phyloP scores from a whole-genome alignment of 2,113 vertebrate genomes.

The Colaptes auratus region DNA sequence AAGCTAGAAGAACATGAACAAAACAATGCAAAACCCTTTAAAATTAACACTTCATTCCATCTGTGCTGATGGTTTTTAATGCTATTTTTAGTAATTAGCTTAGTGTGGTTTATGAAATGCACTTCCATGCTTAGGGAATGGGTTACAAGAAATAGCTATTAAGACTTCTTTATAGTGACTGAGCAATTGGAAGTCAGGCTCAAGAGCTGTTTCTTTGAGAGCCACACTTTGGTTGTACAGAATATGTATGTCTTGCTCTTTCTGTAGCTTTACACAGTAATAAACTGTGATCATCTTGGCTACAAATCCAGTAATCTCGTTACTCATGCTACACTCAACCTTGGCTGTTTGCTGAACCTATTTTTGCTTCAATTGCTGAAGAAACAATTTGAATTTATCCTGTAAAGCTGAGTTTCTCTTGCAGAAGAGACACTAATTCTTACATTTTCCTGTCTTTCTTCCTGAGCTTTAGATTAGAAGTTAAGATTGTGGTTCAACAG shows the following conservation, averaged over 20 bases:
- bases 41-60: neutral
- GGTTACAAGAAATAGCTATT: neutral
- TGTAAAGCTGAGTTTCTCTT: neutral
- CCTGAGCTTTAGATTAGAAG: neutral
- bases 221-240: neutral
- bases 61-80: accelerated
- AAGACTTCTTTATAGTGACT: no score
- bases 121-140: neutral
- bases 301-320: neutral
- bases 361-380: neutral
- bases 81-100: neutral
- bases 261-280: neutral
- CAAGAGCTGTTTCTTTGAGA: neutral
- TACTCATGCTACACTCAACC: neutral
- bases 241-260: neutral
- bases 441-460: neutral
- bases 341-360: neutral
- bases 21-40: neutral
- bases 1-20: neutral
- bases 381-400: neutral
- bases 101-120: neutral
- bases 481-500: neutral
- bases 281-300: neutral
- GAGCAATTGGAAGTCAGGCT: neutral
- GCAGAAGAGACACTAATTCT: neutral